Conservation (phyloP, 2,797 vertebrate genomes). For the Iguana delicatissima region DNA sequence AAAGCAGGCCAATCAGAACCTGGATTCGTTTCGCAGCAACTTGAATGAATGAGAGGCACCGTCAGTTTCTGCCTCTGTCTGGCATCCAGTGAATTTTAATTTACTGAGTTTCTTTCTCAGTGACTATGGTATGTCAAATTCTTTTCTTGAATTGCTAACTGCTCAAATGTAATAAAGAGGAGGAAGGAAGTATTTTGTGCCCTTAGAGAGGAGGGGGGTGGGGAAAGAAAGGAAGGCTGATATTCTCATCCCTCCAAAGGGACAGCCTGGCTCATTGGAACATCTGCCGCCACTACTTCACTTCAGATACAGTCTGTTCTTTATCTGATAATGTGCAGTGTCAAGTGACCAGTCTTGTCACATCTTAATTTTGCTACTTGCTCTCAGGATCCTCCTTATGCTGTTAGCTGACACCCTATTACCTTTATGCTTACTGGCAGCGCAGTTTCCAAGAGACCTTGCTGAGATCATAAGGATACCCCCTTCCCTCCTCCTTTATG, state of each 20-base stretch:
- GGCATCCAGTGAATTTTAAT: not conserved
- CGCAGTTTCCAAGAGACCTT: not conserved
- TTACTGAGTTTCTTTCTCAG: conserved; percentile 8
- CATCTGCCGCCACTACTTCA: rapidly evolving
- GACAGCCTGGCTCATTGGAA: conserved; percentile 1
- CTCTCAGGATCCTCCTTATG: not conserved
- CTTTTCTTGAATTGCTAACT: not conserved
- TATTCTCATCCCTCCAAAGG: not conserved
- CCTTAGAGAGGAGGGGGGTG: rapidly evolving
- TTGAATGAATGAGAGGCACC: not conserved
- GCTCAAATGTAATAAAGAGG: not conserved
- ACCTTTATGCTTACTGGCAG: not conserved
- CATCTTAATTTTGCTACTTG: not conserved
- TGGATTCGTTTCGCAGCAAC: not conserved
- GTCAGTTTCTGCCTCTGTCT: not conserved
- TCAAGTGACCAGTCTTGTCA: rapidly evolving
- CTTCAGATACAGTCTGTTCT: rapidly evolving
- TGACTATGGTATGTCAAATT: not conserved
- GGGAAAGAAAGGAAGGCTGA: rapidly evolving
- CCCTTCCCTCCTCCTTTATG: too few relatives aligned
- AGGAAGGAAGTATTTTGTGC: not conserved
- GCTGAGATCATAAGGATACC: not conserved
- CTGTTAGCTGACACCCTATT: not conserved
- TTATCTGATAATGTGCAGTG: rapidly evolving
- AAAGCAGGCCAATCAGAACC: not conserved